Conservation (phyloP, 2,797 vertebrate species). For the Pelobates cultripes region DNA sequence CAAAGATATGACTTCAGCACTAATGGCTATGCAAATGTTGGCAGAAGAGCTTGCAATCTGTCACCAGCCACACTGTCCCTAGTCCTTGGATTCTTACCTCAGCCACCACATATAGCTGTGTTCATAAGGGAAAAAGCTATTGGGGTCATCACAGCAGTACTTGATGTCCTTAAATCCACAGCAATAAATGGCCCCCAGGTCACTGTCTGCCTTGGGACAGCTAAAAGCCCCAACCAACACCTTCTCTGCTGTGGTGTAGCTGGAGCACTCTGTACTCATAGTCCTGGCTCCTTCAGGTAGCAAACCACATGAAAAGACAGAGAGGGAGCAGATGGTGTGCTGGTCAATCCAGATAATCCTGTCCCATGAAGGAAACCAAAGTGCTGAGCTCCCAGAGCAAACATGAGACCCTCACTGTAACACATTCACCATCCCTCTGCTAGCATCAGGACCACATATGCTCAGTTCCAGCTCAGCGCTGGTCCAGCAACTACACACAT, state of each 20-base stretch:
- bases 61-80: not conserved
- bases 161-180: conserved; percentile 90
- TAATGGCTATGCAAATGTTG: not conserved
- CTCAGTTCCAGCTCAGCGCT: not conserved
- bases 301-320: not conserved
- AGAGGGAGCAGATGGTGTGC: no score
- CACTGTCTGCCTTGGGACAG: conserved; percentile 79
- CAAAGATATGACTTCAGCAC: not conserved
- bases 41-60: not conserved
- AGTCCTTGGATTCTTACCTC: conserved; percentile 72
- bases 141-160: conserved; percentile 90
- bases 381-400: not conserved
- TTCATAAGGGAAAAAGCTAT: conserved; percentile 90
- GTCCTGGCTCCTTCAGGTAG: conserved; percentile 45
- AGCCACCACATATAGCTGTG: conserved; percentile 94
- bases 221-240: conserved; percentile 80
- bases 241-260: conserved; percentile 80
- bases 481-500: not conserved
- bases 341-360: not conserved
- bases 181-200: conserved; percentile 80
- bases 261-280: conserved; percentile 83
- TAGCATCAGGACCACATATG: conserved; percentile 32
- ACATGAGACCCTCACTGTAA: conserved; percentile 8
- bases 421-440: conserved; percentile 11
- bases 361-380: conserved; percentile 9